phyloP scores from a whole-genome alignment of 2,113 vertebrate species.

The Nansenia antarctica region DNA sequence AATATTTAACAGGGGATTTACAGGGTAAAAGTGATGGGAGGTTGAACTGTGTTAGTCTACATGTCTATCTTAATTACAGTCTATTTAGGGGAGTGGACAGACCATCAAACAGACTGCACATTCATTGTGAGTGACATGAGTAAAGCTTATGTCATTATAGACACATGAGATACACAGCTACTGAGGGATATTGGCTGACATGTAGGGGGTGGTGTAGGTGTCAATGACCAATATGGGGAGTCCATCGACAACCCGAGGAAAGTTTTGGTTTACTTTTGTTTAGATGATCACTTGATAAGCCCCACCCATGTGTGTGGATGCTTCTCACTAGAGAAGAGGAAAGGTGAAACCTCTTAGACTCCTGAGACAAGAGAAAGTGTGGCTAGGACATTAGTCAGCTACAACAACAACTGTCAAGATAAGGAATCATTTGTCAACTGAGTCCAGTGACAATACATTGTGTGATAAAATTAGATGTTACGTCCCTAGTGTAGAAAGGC shows the following conservation, averaged over 20 bases:
- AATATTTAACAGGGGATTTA: conserved; percentile 22
- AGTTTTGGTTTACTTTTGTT: conserved; percentile 1
- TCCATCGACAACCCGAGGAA: conserved; percentile 25
- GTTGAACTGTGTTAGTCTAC: conserved; percentile 42
- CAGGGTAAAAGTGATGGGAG: not conserved
- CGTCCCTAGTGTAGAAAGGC: conserved; percentile 35
- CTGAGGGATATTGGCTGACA: conserved; percentile 13
- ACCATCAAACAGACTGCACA: not conserved
- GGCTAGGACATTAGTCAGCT: conserved; percentile 69
- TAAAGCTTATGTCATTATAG: not conserved
- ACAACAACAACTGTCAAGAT: conserved; percentile 64
- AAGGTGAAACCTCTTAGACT: conserved; percentile 9
- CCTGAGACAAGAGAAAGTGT: conserved; percentile 36
- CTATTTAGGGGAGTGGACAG: conserved; percentile 3
- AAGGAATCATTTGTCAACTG: conserved; percentile 61
- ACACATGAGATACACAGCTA: not conserved
- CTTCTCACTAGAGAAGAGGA: not conserved
- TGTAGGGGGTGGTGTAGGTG: not conserved
- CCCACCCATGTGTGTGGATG: not conserved
- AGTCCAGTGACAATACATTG: conserved; percentile 50
- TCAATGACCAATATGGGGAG: conserved; percentile 5
- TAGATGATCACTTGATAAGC: not conserved
- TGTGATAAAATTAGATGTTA: conserved; percentile 61
- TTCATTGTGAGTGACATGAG: not conserved
- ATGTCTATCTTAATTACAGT: conserved; percentile 48